These are phyloP conservation scores for Cathartes aura DNA, from an alignment of 2,113 vertebrate genomes.

Conservation along the genomic window DNA sequence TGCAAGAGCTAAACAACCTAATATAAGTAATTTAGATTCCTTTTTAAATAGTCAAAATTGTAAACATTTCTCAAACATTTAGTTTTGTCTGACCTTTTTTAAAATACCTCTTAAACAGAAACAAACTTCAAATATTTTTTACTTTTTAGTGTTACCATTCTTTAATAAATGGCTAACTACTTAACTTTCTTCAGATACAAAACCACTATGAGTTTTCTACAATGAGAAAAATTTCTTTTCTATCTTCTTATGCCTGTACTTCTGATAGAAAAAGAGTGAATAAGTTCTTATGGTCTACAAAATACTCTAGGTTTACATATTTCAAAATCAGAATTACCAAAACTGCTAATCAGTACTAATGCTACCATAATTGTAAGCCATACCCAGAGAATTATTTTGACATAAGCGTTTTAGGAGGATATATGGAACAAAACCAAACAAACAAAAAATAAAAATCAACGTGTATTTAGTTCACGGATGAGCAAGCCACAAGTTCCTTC, in stretches of 20 bases:
- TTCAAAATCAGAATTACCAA: not conserved
- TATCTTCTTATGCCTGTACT: not conserved
- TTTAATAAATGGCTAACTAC: not conserved
- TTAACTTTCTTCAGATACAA: not conserved
- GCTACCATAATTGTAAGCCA: not conserved
- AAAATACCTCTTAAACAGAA: not conserved
- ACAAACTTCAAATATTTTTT: not conserved
- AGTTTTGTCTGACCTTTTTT: not conserved
- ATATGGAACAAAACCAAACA: not conserved
- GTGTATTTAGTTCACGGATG: not conserved
- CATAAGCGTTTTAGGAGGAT: not conserved
- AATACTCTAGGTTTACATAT: not conserved
- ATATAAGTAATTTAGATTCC: not conserved
- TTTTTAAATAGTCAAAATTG: not conserved
- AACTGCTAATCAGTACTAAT: not conserved
- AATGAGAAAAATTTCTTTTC: not conserved
- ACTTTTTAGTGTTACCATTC: not conserved
- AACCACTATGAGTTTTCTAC: not conserved
- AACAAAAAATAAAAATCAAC: not conserved
- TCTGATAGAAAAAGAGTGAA: not conserved
- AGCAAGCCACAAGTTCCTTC: not conserved
- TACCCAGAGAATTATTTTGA: not conserved
- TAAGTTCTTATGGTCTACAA: not conserved
- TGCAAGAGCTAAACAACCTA: not conserved
- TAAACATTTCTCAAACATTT: not conserved